phyloP scores from a whole-genome alignment of 1,140 invertebrate species.

The Drosophila ogumai region DNA sequence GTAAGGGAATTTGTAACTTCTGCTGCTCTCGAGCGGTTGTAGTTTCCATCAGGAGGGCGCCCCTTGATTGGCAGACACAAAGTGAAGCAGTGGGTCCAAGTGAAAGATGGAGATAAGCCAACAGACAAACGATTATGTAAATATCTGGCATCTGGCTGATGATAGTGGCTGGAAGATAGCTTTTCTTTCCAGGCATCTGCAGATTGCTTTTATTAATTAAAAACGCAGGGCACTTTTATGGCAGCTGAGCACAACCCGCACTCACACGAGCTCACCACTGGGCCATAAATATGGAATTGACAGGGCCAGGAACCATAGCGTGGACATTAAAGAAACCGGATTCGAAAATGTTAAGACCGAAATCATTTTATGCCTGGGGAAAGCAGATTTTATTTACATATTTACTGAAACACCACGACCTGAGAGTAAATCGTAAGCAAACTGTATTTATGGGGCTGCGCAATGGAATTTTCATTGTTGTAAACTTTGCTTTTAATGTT shows the following conservation, averaged over 20 bases:
- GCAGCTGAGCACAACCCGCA: not conserved
- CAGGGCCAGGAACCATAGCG: not conserved
- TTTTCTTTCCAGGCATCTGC: constrained; percentile 20
- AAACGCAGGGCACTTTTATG: constrained; percentile 51
- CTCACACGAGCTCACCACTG: not conserved
- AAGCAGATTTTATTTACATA: constrained; percentile 1
- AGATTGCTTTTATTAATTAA: constrained; percentile 66
- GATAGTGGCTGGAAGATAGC: constrained; percentile 28
- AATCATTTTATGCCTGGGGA: constrained; percentile 2
- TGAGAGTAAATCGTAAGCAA: not conserved
- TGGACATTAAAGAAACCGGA: not conserved
- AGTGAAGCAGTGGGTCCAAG: constrained; percentile 37
- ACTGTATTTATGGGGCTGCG: not conserved
- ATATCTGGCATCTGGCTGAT: constrained; percentile 48
- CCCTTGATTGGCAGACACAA: constrained; percentile 56
- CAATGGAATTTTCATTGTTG: constrained; percentile 26
- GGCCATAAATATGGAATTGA: constrained; percentile 3
- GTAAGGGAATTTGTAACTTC: constrained; percentile 58
- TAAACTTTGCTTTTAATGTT: constrained; percentile 28
- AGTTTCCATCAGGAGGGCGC: constrained; percentile 17
- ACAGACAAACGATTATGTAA: constrained; percentile 66
- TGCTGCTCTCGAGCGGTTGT: constrained; percentile 41
- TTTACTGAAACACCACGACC: not conserved
- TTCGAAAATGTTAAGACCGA: constrained; percentile 10
- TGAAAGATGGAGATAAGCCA: constrained; percentile 53